Conservation (phyloP, 2,113 vertebrate species). For the Hippolais icterina region DNA sequence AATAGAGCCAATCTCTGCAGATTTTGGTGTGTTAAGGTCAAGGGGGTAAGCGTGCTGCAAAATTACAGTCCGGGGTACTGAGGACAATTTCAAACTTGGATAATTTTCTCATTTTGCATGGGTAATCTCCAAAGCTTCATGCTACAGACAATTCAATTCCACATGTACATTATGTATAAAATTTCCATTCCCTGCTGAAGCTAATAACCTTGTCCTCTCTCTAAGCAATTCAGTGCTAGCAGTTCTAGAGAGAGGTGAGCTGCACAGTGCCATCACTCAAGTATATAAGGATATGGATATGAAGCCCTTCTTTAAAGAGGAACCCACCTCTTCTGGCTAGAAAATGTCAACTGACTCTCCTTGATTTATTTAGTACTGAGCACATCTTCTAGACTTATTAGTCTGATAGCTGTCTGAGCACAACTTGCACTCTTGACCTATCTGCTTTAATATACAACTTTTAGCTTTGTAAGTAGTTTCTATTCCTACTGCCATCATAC, state of each 20-base stretch:
- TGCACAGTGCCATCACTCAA: background rate
- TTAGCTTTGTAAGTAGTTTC: background rate
- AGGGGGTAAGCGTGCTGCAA: background rate
- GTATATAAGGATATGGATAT: background rate
- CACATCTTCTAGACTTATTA: background rate
- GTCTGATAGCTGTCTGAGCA: background rate
- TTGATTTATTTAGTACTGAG: background rate
- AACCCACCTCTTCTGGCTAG: constrained; percentile 41
- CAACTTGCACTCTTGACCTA: background rate
- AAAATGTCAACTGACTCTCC: constrained; percentile 54
- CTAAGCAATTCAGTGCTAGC: constrained; percentile 39
- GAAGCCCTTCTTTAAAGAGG: constrained; percentile 23
- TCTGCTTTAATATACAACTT: constrained; percentile 15
- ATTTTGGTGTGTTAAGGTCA: constrained; percentile 39
- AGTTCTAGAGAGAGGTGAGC: constrained; percentile 50
- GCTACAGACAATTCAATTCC: constrained; percentile 71
- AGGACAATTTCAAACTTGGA: constrained; percentile 68
- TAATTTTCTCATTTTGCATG: constrained; percentile 67
- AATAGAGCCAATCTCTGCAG: constrained; percentile 52
- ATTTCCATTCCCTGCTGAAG: constrained; percentile 69
- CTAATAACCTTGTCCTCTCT: constrained; percentile 67
- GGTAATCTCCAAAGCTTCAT: constrained; percentile 66
- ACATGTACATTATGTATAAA: constrained; percentile 61
- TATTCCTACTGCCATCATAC: background rate
- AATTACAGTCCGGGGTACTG: constrained; percentile 62